These are phyloP conservation scores for Apamea crenata DNA, from an alignment of 2,888 invertebrate genomes.

Conservation along the genomic window DNA sequence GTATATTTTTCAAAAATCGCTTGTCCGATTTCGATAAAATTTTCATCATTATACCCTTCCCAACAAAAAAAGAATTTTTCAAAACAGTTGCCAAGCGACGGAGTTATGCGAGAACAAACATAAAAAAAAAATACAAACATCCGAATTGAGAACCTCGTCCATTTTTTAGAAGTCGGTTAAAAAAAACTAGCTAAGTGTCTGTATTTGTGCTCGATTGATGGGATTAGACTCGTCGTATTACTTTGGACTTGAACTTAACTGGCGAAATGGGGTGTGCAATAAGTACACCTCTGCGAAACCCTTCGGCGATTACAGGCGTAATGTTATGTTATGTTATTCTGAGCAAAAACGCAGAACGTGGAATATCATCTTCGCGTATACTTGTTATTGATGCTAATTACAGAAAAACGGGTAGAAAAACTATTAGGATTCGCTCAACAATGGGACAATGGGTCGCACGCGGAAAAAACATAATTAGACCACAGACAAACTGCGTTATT, in stretches of 20 bases:
- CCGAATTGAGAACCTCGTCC: too few species aligned
- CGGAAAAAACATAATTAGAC: conserved; percentile 43
- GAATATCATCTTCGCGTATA: conserved; percentile 14
- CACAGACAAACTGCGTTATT: conserved; percentile 31
- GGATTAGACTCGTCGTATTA: background rate
- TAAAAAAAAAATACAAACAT: too few species aligned
- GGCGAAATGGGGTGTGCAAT: background rate
- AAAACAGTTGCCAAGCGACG: too few species aligned
- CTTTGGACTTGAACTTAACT: background rate
- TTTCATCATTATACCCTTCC: too few species aligned
- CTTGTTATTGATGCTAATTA: conserved; percentile 45
- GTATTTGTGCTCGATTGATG: background rate
- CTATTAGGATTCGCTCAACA: conserved; percentile 33
- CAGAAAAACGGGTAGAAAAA: conserved; percentile 44
- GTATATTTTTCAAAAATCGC: too few species aligned
- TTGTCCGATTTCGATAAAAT: too few species aligned
- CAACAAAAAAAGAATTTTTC: too few species aligned
- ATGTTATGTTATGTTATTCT: too few species aligned
- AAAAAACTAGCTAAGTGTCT: too few species aligned
- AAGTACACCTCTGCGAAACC: background rate
- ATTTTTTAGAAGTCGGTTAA: too few species aligned
- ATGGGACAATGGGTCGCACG: conserved; percentile 55
- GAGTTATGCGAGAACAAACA: too few species aligned
- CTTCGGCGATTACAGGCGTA: background rate
- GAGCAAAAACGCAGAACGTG: conserved; percentile 1